Evolutionary conservation across 2,797 vertebrate genomes (phyloP).

Genomic region (Epinephelus awoara): DNA sequence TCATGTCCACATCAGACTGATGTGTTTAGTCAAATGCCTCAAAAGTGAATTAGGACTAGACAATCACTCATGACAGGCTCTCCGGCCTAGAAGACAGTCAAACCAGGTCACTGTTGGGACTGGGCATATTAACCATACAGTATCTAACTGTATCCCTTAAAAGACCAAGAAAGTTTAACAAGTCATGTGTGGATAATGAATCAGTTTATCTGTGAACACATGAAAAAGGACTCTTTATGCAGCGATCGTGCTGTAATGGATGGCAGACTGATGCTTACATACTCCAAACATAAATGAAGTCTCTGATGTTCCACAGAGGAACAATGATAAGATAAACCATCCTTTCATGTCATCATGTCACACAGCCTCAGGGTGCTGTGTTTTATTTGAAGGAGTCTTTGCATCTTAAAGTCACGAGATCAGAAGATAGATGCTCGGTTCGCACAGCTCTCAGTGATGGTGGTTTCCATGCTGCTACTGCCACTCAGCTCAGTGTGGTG

Average conservation of each 20-base stretch:
- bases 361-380: background rate
- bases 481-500: background rate
- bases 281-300: too few species aligned
- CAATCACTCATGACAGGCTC: background rate
- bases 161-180: too few species aligned
- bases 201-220: background rate
- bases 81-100: background rate
- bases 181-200: background rate
- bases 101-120: background rate
- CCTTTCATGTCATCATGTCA: background rate
- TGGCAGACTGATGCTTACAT: too few species aligned
- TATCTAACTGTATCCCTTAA: background rate
- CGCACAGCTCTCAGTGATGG: background rate
- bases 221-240: background rate
- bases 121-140: background rate
- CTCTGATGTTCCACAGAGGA: too few species aligned
- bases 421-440: background rate
- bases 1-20: constrained; percentile 2
- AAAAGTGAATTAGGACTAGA: background rate
- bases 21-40: constrained; percentile 13
- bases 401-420: background rate
- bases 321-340: background rate
- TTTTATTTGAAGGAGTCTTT: background rate
- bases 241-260: too few species aligned
- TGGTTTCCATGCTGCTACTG: background rate